These are phyloP conservation scores for Tetramorium bicarinatum DNA, from an alignment of 2,888 invertebrate genomes.

Conservation along the genomic window DNA sequence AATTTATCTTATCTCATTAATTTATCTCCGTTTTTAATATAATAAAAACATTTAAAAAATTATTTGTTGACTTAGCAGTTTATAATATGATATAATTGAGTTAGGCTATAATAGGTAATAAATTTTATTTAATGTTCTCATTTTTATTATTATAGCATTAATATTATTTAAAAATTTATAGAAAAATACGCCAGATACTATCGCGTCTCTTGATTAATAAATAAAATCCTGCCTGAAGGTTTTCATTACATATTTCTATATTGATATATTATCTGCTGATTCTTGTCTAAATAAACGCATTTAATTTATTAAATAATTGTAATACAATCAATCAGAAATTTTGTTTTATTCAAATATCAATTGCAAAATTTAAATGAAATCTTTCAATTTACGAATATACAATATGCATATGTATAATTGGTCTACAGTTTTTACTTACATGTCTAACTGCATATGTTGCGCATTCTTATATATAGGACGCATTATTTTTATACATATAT, in stretches of 20 bases:
- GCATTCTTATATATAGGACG: no score
- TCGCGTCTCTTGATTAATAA: conserved; percentile 40
- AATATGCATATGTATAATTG: neutral
- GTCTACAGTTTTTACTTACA: neutral
- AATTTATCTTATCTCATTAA: neutral
- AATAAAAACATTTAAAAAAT: neutral
- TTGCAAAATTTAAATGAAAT: conserved; percentile 11
- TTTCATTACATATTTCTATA: neutral
- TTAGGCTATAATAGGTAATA: neutral
- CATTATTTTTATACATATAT: neutral
- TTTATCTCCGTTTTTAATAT: neutral
- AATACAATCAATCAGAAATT: neutral
- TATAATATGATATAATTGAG: neutral
- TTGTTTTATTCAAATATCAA: conserved; percentile 29
- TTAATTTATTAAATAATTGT: neutral
- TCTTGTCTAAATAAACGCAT: neutral
- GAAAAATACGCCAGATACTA: neutral
- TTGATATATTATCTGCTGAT: neutral
- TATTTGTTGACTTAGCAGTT: neutral
- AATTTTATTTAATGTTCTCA: neutral
- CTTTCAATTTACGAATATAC: neutral
- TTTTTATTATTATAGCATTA: neutral
- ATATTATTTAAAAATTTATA: neutral
- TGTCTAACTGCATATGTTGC: neutral
- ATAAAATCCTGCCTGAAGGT: conserved; percentile 3